Percentiles rank a stretch among this genome's conserved stretches.
phyloP scores from a whole-genome alignment of 2,113 vertebrate species.

The Pagrus major region DNA sequence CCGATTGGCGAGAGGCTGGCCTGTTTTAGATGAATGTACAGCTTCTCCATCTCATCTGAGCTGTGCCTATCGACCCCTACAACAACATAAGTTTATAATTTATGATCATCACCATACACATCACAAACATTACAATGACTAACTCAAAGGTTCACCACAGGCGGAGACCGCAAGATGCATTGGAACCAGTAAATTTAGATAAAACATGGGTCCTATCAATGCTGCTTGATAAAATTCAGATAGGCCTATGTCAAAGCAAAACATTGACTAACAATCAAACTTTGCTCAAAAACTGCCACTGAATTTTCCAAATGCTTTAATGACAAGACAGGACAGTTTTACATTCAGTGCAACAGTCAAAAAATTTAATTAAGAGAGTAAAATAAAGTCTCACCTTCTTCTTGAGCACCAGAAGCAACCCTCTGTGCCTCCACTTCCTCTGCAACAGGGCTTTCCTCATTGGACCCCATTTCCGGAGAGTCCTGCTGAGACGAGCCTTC shows the following conservation, averaged over 20 bases:
- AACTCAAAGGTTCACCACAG: background rate
- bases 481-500: conserved; percentile 66
- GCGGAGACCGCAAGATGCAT: background rate
- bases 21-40: conserved; percentile 94
- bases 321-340: background rate
- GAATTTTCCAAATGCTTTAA: background rate
- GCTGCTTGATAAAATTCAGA: background rate
- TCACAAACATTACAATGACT: background rate
- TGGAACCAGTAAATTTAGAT: background rate
- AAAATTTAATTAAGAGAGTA: background rate
- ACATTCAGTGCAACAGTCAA: background rate
- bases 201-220: background rate
- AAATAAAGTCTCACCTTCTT: conserved; percentile 53
- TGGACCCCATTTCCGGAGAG: conserved; percentile 53
- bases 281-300: background rate
- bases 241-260: too few relatives aligned
- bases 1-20: conserved; percentile 95
- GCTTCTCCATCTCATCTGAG: conserved; percentile 94
- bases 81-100: conserved; percentile 22
- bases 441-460: conserved; percentile 26
- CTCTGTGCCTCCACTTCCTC: conserved; percentile 61
- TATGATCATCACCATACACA: background rate
- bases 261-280: background rate
- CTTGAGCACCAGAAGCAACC: conserved; percentile 4
- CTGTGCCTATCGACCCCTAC: conserved; percentile 50